phyloP scores from a whole-genome alignment of 1,140 invertebrate genomes.

The Drosophila santomea region DNA sequence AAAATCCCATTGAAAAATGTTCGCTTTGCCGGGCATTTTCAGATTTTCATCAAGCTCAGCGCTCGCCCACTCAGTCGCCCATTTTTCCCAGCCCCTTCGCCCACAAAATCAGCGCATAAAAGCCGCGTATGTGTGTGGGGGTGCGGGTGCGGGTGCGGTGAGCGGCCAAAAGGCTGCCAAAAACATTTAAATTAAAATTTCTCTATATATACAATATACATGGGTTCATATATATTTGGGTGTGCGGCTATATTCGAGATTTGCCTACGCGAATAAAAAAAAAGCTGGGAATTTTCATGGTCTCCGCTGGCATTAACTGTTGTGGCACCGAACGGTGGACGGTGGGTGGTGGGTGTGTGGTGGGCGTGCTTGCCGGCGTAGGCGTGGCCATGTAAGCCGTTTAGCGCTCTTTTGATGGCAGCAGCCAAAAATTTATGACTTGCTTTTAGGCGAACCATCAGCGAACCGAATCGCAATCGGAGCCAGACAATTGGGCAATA shows the following conservation, averaged over 20 bases:
- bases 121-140: conserved; percentile 44
- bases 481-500: conserved; percentile 70
- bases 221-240: conserved; percentile 23
- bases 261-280: conserved; percentile 20
- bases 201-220: conserved; percentile 8
- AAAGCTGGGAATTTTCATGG: conserved; percentile 27
- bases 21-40: conserved; percentile 71
- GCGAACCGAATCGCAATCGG: conserved; percentile 29
- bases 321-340: conserved; percentile 40
- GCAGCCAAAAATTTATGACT: conserved; percentile 72
- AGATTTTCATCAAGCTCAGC: conserved; percentile 71
- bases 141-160: conserved; percentile 8
- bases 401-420: conserved; percentile 77
- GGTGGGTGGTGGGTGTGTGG: not conserved
- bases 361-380: conserved; percentile 19
- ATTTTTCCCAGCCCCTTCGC: conserved; percentile 1
- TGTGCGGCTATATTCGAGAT: not conserved
- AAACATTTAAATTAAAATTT: conserved; percentile 83
- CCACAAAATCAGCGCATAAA: conserved; percentile 73
- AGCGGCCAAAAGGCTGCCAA: conserved; percentile 67
- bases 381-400: conserved; percentile 73
- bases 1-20: conserved; percentile 76
- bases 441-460: conserved; percentile 48
- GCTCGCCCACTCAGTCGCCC: conserved; percentile 8
- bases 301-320: conserved; percentile 71